Percentiles rank a stretch among this genome's conserved stretches.
phyloP scores from a whole-genome alignment of 2,113 vertebrate genomes.

The Pungitius pungitius region DNA sequence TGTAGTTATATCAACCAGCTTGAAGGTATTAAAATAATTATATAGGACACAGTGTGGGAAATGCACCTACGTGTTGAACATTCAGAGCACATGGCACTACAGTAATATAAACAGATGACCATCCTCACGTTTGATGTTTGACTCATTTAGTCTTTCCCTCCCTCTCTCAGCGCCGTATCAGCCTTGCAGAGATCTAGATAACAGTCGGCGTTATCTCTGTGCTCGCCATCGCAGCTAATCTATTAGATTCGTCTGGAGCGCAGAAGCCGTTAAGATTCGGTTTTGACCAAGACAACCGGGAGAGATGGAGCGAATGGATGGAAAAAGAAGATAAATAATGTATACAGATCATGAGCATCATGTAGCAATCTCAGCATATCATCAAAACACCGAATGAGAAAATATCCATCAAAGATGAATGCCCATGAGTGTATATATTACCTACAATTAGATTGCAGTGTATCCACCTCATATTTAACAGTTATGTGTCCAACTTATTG shows the following conservation, averaged over 20 bases:
- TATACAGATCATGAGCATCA: no score
- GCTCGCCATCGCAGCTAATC: conserved; percentile 37
- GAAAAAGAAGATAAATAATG: not conserved
- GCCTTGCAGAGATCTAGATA: conserved; percentile 28
- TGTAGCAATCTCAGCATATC: no score
- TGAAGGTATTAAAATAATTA: not conserved
- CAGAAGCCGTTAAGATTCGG: conserved; percentile 30
- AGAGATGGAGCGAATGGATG: not conserved
- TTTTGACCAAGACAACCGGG: not conserved
- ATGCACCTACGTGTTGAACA: not conserved
- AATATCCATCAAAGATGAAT: not conserved
- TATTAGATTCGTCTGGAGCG: conserved; percentile 46
- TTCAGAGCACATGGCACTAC: no score
- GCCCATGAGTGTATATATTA: no score
- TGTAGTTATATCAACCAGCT: not conserved
- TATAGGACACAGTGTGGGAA: not conserved
- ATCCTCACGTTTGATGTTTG: not conserved
- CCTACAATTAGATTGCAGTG: no score
- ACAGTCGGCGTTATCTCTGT: conserved; percentile 29
- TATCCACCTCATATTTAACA: no score
- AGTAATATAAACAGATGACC: not conserved
- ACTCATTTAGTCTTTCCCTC: conserved; percentile 1
- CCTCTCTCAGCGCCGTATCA: conserved; percentile 6
- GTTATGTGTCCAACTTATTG: no score
- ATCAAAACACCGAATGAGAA: no score